Evolutionary conservation across 2,113 vertebrate genomes (phyloP), one percentile per base, ranked within the genome.

Genomic region (Gambusia affinis): DNA sequence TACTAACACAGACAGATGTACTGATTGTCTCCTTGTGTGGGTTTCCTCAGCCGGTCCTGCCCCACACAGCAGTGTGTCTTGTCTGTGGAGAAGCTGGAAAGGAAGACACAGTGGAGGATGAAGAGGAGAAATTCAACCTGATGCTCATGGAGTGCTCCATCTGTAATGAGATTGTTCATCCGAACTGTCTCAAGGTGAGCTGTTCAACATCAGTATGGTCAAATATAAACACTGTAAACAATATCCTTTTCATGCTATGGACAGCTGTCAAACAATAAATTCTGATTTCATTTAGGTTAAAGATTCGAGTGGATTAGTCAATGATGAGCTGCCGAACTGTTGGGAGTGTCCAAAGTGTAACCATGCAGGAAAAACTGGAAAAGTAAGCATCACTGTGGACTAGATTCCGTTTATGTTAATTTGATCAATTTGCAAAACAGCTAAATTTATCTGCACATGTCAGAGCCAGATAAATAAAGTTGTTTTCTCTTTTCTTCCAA

Each of bases 111-210:
- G 97, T 97, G 87, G 97, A 98, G 83, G 96, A 96, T 22, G 96
- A 97, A 72, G 96, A 97, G 67, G 96, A 97, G 83, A 99, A 97
- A 90, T 97, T 98, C 88, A 96, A 97, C 90, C 94, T 98, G 82
- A 99, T 98, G 96, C 96, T 99, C 76, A 99, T 99, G 97, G 97
- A 99, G 89, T 99, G 97, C 87, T 99, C 98, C 90, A 98, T 98
- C 93, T 99, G 98, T 92, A 99, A 98, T 37, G 97, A 99, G 93
- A 99, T 99, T 64, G 95, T 98, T 88, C 98, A 99, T 90, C 98
- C 97, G 11, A 96, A 95, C 93, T 99, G 98, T 94, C 96, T 99
- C 72, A 97, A 99, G 96, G 98, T 97, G 88, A 94, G 89, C 12
- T 6, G 35, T 30, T 66, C 29, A 33, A 0, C 51, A 12, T 60